phyloP scores from a whole-genome alignment of 2,113 vertebrate genomes.

The Brienomyrus brachyistius region DNA sequence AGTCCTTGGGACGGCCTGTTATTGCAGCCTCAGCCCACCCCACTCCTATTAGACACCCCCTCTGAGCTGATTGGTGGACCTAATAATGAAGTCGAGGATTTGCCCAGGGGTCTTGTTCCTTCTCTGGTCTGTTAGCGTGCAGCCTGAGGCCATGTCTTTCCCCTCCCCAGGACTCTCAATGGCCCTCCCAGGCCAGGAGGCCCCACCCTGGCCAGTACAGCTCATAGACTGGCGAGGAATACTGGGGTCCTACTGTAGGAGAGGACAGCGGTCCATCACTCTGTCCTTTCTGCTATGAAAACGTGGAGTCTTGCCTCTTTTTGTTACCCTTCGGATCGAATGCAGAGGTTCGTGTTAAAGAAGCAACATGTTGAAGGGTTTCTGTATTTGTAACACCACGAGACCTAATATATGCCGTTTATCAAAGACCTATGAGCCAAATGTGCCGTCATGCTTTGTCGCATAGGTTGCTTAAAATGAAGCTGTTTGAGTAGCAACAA shows the following conservation, averaged over 20 bases:
- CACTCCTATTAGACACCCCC: background rate
- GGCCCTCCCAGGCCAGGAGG: background rate
- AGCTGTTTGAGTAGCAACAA: background rate
- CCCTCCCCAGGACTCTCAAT: background rate
- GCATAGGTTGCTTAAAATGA: background rate
- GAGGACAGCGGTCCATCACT: background rate
- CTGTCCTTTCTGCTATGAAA: background rate
- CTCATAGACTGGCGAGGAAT: background rate
- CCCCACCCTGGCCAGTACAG: background rate
- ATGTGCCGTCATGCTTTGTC: background rate
- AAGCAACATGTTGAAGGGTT: background rate
- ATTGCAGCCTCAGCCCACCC: background rate
- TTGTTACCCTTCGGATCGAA: background rate
- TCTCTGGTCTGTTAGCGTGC: background rate
- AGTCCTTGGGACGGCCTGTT: background rate
- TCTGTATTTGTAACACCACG: background rate
- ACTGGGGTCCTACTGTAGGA: background rate
- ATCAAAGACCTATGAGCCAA: background rate
- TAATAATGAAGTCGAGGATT: background rate
- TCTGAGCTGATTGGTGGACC: background rate
- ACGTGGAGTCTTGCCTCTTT: background rate
- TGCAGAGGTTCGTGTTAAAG: background rate
- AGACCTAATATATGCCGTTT: background rate
- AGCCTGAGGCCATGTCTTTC: background rate
- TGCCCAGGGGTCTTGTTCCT: background rate